phyloP scores from a whole-genome alignment of 1,140 invertebrate species.

The Helicoverpa armigera region DNA sequence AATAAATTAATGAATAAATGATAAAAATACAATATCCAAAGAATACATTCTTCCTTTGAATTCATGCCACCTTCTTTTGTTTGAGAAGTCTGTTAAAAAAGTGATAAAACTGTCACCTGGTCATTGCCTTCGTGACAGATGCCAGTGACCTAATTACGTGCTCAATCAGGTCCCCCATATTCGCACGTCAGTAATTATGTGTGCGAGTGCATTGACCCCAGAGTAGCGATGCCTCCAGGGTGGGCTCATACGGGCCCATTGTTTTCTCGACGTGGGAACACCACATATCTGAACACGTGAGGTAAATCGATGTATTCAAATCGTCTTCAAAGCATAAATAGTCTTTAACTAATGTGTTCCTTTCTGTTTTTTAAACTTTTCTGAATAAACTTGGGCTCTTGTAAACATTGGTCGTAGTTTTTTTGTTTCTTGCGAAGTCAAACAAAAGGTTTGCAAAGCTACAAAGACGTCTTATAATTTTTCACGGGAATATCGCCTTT shows the following conservation, averaged over 20 bases:
- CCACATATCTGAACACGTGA: slow-evolving; percentile 36
- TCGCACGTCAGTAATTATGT: slow-evolving; percentile 60
- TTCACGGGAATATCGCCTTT: no score
- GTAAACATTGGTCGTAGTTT: no score
- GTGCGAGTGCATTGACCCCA: slow-evolving; percentile 58
- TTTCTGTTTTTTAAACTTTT: background rate
- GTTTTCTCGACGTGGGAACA: slow-evolving; percentile 61
- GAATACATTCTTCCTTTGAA: no score
- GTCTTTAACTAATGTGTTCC: slow-evolving; percentile 9
- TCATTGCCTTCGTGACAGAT: slow-evolving; percentile 10
- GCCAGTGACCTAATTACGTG: slow-evolving; percentile 43
- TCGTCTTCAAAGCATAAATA: background rate
- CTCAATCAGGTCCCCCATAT: slow-evolving; percentile 45
- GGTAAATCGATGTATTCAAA: slow-evolving; percentile 15
- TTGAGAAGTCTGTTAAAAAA: no score
- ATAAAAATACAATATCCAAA: no score
- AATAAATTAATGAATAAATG: no score
- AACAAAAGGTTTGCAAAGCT: no score
- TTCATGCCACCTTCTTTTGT: no score
- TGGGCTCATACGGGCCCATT: slow-evolving; percentile 82
- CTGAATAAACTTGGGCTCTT: background rate
- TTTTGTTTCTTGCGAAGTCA: no score
- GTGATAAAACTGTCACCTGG: background rate
- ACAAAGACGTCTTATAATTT: no score
- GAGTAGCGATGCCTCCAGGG: slow-evolving; percentile 61